Base-by-base conservation (phyloP, 2,113 vertebrate species). In the Podiceps cristatus region DNA sequence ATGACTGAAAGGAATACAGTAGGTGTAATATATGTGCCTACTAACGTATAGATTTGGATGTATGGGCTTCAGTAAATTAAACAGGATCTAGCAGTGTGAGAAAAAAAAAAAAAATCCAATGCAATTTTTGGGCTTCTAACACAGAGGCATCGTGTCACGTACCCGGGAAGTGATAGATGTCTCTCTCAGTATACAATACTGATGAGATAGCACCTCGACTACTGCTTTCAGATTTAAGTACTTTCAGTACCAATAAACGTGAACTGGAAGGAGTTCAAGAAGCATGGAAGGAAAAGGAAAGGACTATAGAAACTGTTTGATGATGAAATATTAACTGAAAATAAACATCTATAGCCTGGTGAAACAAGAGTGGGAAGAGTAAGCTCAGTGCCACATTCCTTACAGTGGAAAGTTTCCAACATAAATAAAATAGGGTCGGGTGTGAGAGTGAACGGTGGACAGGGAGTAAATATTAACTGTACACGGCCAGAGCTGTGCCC, bases 211-310 rank as follows among this genome's bases (percentile, higher is more conserved):
- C 94, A 96, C 19, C 73, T 76, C 40, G 0, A 69, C 94, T 91
- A 56, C 89, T 90, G 91, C 94, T 86, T 95, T 91, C 81, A 94
- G 74, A 96, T 96, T 96, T 87, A 95, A 95, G 93, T 67, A 97
- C 62, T 64, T 96, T 93, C 91, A 93, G 58, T 73, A 82, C 74
- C 91, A 86, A 95, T 96, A 96, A 96, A 96, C 80, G 74, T 29
- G 71, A 85, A 76, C 91, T 95, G 84, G 89, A 96, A 85, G 50
- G 93, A 94, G 93, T 53, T 96, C 84, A 93, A 90, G 71, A 89
- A 86, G 66, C 45, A n/a, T 68, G 68, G 76, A 91, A 95, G 49
- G 50, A 59, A 87, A 93, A 93, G 74, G 20, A 82, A 86, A 87
- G 50, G 37, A 29, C 84, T 76, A 18, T 3, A 90, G 74, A 81